phyloP scores from a whole-genome alignment of 2,113 vertebrate genomes.

The Corythornis vintsioides region DNA sequence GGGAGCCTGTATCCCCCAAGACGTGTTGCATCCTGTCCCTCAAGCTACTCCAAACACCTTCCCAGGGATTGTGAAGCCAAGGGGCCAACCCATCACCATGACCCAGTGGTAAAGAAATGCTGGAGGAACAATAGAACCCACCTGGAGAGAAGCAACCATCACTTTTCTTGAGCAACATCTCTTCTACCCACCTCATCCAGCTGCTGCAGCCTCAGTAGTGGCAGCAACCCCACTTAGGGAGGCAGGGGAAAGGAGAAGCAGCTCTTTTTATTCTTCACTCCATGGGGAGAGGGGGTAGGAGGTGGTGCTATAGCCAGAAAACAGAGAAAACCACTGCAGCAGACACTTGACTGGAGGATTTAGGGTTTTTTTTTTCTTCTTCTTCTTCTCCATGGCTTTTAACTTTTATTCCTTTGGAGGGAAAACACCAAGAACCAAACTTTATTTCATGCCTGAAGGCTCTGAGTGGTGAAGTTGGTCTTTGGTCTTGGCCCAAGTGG shows the following conservation, averaged over 20 bases:
- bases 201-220: not conserved
- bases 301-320: no score
- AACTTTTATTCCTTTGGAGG: not conserved
- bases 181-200: rapidly evolving
- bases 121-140: not conserved
- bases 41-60: not conserved
- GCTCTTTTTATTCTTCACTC: not conserved
- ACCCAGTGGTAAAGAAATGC: not conserved
- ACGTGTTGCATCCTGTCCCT: not conserved
- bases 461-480: not conserved
- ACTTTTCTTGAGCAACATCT: not conserved
- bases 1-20: not conserved
- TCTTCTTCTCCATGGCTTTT: not conserved
- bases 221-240: no score
- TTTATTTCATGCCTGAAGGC: not conserved
- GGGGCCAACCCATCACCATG: rapidly evolving
- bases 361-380: not conserved
- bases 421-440: not conserved
- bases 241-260: not conserved
- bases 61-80: not conserved
- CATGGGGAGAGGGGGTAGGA: not conserved
- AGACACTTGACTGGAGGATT: not conserved
- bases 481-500: not conserved
- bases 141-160: not conserved
- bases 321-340: not conserved